Conservation (phyloP, 2,888 invertebrate species). For the Galerucella nymphaeae region DNA sequence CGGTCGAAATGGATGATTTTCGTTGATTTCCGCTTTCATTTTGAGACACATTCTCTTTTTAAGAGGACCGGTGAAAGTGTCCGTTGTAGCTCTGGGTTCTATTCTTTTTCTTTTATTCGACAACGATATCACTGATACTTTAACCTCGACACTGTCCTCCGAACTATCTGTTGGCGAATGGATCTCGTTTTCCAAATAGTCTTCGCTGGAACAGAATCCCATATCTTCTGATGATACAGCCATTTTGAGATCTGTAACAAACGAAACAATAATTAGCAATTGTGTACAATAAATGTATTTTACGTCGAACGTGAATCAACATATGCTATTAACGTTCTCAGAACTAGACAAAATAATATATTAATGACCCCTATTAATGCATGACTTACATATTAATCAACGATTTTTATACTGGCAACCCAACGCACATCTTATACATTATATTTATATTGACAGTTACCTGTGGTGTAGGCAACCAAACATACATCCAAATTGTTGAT, state of each 20-base stretch:
- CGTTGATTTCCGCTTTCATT: slow-evolving; percentile 57
- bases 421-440: too few relatives aligned
- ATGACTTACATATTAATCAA: too few relatives aligned
- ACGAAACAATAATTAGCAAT: slow-evolving; percentile 47
- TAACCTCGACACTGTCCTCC: slow-evolving; percentile 75
- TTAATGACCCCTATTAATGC: too few relatives aligned
- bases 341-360: too few relatives aligned
- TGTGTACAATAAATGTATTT: slow-evolving; percentile 1
- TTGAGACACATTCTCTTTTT: slow-evolving; percentile 78
- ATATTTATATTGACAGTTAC: too few relatives aligned
- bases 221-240: slow-evolving; percentile 67
- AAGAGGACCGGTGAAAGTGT: slow-evolving; percentile 69
- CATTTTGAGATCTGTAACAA: slow-evolving; percentile 69
- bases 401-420: too few relatives aligned
- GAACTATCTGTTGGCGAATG: slow-evolving; percentile 74
- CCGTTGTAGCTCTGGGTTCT: slow-evolving; percentile 71
- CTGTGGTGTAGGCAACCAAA: too few relatives aligned
- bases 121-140: slow-evolving; percentile 70
- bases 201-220: slow-evolving; percentile 80
- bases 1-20: slow-evolving; percentile 71
- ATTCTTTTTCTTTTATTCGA: slow-evolving; percentile 76
- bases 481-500: neutral
- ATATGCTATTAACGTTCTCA: too few relatives aligned
- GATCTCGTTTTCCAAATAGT: slow-evolving; percentile 65
- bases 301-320: too few relatives aligned